These are phyloP conservation scores for Euzophera pinguis DNA, from an alignment of 2,888 invertebrate species.

Conservation along the genomic window DNA sequence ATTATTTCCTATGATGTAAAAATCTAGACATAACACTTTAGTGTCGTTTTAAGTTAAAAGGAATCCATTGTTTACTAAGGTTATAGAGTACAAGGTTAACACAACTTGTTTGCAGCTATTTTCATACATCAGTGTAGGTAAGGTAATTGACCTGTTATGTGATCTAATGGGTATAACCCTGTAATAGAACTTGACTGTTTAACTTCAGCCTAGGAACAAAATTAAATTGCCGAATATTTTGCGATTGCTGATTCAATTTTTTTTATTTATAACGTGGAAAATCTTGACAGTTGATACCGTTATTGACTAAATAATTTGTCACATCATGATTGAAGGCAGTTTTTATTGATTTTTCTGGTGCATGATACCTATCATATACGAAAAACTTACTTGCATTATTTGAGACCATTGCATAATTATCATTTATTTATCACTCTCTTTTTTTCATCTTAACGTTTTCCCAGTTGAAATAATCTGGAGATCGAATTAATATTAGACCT, in stretches of 20 bases:
- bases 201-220: not conserved
- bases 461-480: too few species aligned
- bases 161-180: conserved; percentile 19
- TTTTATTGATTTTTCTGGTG: too few species aligned
- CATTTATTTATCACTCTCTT: too few species aligned
- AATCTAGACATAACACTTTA: not conserved
- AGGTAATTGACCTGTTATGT: conserved; percentile 45
- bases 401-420: too few species aligned
- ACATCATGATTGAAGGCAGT: not conserved
- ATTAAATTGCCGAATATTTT: not conserved
- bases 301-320: not conserved
- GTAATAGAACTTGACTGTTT: not conserved
- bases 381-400: too few species aligned
- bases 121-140: conserved; percentile 35
- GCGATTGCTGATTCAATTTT: not conserved
- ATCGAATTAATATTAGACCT: too few species aligned
- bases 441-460: too few species aligned
- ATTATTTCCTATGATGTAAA: not conserved
- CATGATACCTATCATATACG: too few species aligned
- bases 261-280: not conserved
- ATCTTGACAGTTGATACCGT: not conserved
- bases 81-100: conserved; percentile 33
- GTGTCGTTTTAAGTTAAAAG: conserved; percentile 3
- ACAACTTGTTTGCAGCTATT: conserved; percentile 21
- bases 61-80: conserved; percentile 35